These are phyloP conservation scores for Progne subis DNA, from an alignment of 2,113 vertebrate species.

Conservation along the genomic window DNA sequence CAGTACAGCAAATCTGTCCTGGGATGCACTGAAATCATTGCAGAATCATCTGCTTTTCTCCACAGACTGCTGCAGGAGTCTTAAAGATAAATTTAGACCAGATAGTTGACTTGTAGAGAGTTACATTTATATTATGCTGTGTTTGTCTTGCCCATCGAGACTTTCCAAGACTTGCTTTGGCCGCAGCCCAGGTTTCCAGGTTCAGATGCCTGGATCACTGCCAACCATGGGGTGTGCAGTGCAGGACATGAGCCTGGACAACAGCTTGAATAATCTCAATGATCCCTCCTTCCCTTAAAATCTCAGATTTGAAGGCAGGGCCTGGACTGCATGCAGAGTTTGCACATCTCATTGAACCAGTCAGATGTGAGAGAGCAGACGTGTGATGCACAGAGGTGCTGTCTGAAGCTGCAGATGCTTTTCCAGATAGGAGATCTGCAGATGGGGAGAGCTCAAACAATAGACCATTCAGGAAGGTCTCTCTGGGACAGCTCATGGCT, in stretches of 20 bases:
- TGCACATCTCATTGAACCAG: background rate
- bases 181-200: background rate
- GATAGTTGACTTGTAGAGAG: background rate
- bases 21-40: background rate
- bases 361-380: background rate
- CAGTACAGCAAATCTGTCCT: background rate
- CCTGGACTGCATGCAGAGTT: background rate
- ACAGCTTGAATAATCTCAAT: background rate
- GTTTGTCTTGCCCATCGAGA: background rate
- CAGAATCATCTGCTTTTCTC: background rate
- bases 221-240: background rate
- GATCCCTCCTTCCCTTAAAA: background rate
- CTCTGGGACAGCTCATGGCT: background rate
- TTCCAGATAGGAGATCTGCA: conserved; percentile 58
- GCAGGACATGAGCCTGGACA: background rate
- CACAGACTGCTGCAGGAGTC: background rate
- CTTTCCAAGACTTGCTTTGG: background rate
- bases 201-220: background rate
- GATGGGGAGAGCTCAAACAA: conserved; percentile 31
- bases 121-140: background rate
- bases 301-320: background rate
- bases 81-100: background rate
- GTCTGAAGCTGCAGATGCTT: conserved; percentile 29
- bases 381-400: conserved; percentile 16
- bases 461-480: conserved; percentile 33